Conservation (phyloP, 2,113 vertebrate genomes). For the Neolamprologus variostigma region DNA sequence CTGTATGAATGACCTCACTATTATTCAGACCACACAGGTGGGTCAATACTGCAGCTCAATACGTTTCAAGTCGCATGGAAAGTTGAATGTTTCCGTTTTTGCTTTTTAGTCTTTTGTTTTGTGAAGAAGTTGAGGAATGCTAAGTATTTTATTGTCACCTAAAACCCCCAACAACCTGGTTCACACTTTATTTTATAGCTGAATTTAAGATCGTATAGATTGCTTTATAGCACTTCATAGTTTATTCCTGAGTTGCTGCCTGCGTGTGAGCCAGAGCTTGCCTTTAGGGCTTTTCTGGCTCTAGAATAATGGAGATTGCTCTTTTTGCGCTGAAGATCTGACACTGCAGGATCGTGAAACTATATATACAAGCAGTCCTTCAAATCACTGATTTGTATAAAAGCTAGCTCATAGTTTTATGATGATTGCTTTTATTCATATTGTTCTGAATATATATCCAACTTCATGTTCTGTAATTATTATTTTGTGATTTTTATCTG, state of each 20-base stretch:
- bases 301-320: not conserved
- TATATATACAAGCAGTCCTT: not conserved
- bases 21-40: slow-evolving; percentile 92
- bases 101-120: not conserved
- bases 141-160: not conserved
- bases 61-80: not conserved
- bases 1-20: slow-evolving; percentile 91
- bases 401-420: not conserved
- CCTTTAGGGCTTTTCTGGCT: not conserved
- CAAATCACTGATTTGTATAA: not conserved
- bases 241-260: not conserved
- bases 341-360: not conserved
- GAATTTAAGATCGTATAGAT: not conserved
- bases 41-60: not conserved
- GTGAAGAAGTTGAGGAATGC: not conserved
- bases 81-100: not conserved
- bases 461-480: not conserved
- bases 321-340: not conserved
- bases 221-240: not conserved
- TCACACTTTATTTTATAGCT: not conserved
- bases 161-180: not conserved
- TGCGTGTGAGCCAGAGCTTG: not conserved
- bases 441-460: not conserved
- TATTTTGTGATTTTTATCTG: not conserved
- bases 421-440: not conserved